These are phyloP conservation scores for Anthrax anthrax DNA, from an alignment of 2,888 invertebrate species.

Conservation along the genomic window DNA sequence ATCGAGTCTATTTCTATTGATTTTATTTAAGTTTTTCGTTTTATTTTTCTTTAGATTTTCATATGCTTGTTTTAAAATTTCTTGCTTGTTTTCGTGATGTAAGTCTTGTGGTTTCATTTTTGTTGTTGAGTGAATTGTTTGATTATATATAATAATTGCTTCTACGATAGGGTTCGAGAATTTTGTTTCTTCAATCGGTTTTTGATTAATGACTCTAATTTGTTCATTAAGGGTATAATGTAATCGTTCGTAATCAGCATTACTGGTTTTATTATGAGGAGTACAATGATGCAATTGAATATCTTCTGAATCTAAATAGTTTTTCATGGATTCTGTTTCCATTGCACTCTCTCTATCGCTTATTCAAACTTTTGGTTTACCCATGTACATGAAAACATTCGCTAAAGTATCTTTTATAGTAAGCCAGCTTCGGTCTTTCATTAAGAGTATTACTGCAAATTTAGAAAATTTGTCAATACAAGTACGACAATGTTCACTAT, in stretches of 20 bases:
- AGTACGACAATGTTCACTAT: background rate
- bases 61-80: background rate
- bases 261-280: background rate
- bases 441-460: background rate
- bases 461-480: conserved; percentile 3
- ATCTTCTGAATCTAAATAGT: background rate
- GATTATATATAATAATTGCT: background rate
- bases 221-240: conserved; percentile 2
- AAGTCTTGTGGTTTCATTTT: background rate
- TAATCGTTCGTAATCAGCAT: background rate
- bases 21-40: background rate
- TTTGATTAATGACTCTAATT: background rate
- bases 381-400: background rate
- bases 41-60: background rate
- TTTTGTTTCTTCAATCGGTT: background rate
- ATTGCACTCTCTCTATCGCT: background rate
- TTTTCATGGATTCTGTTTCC: background rate
- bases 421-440: background rate
- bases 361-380: background rate
- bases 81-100: background rate
- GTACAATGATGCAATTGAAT: background rate
- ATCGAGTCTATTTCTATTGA: background rate
- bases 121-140: background rate
- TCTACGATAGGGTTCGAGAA: background rate
- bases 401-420: background rate